Percentiles rank a stretch among this genome's conserved stretches.
These are phyloP conservation scores for Parauchenoglanis punctatus DNA, from an alignment of 2,797 vertebrate species.

Conservation along the genomic window DNA sequence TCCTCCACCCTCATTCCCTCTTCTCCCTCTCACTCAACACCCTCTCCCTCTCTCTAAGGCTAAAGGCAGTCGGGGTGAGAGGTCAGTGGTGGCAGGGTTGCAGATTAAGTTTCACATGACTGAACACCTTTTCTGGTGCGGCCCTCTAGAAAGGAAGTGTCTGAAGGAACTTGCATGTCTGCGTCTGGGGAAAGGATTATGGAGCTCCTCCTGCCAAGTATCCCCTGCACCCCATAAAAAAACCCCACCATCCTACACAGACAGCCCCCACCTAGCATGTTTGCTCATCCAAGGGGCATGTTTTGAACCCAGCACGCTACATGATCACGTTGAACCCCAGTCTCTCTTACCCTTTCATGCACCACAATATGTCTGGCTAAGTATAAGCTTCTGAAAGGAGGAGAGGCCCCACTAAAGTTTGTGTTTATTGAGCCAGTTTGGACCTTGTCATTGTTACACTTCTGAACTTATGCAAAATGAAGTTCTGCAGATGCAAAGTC, in stretches of 20 bases:
- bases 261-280: slow-evolving; percentile 45
- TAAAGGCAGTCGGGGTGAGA: slow-evolving; percentile 64
- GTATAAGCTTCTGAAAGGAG: slow-evolving; percentile 43
- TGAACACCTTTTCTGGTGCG: slow-evolving; percentile 73
- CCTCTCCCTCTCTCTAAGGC: slow-evolving; percentile 33
- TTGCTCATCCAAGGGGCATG: slow-evolving; percentile 52
- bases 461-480: not conserved
- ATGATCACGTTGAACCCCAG: slow-evolving; percentile 52
- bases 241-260: slow-evolving; percentile 20
- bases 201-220: slow-evolving; percentile 29
- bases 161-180: slow-evolving; percentile 55
- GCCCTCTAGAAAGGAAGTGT: slow-evolving; percentile 61
- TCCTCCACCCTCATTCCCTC: slow-evolving; percentile 28
- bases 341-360: slow-evolving; percentile 45
- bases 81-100: slow-evolving; percentile 68
- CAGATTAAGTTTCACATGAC: slow-evolving; percentile 76
- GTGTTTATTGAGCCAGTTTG: slow-evolving; percentile 29
- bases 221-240: slow-evolving; percentile 17
- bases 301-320: slow-evolving; percentile 56
- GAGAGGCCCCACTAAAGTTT: slow-evolving; percentile 32
- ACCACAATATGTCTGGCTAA: slow-evolving; percentile 52
- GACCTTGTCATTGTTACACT: slow-evolving; percentile 11
- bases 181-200: slow-evolving; percentile 54
- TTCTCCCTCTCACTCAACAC: slow-evolving; percentile 39
- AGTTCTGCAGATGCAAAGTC: slow-evolving; percentile 5